Conservation (phyloP, 2,797 vertebrate species). For the Cuniculus paca region DNA sequence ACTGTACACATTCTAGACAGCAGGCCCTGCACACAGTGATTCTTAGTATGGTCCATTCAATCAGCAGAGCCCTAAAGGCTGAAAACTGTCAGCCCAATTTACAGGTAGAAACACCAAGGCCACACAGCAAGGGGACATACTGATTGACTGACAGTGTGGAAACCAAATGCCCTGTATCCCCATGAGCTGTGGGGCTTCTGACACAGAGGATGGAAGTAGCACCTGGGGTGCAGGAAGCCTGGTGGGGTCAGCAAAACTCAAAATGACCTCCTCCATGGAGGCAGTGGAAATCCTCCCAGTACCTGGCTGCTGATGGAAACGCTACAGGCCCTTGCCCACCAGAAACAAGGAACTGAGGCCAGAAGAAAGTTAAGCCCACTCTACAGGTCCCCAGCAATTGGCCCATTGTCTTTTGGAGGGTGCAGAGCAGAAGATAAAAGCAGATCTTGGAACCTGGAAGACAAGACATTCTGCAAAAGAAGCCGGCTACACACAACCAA, state of each 20-base stretch:
- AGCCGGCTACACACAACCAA: background rate
- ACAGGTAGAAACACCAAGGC: background rate
- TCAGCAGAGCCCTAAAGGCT: background rate
- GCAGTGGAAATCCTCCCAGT: background rate
- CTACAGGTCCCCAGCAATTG: background rate
- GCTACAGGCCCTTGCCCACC: background rate
- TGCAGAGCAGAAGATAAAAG: background rate
- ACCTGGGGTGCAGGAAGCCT: background rate
- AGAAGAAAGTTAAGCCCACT: background rate
- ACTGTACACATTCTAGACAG: accelerated
- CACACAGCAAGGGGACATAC: background rate
- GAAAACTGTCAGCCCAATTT: background rate
- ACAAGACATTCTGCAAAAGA: background rate
- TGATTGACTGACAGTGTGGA: background rate
- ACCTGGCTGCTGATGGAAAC: background rate
- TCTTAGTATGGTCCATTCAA: accelerated
- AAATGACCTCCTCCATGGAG: background rate
- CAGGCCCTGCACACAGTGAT: background rate
- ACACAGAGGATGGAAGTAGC: background rate
- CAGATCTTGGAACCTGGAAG: background rate
- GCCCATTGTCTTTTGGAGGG: background rate
- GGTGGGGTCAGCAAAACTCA: background rate
- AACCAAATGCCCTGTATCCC: background rate
- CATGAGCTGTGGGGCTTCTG: background rate
- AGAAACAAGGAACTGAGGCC: background rate